phyloP scores from a whole-genome alignment of 2,797 vertebrate genomes.

The Staurois parvus region DNA sequence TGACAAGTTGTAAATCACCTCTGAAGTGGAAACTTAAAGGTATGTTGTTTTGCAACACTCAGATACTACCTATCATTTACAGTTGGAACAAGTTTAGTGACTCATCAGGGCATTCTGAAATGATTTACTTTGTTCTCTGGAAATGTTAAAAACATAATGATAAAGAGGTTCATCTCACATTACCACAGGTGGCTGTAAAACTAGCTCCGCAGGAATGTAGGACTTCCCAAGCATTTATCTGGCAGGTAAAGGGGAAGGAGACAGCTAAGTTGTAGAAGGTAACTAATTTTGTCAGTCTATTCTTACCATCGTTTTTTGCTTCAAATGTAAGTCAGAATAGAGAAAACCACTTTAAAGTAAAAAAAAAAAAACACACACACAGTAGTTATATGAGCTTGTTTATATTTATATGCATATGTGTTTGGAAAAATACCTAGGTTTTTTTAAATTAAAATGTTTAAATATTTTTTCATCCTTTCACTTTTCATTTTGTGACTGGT shows the following conservation, averaged over 20 bases:
- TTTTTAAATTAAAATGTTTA: no score
- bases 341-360: neutral
- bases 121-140: constrained; percentile 55
- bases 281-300: constrained; percentile 44
- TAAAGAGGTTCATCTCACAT: constrained; percentile 54
- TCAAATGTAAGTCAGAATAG: constrained; percentile 7
- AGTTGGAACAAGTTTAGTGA: constrained; percentile 52
- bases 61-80: constrained; percentile 48
- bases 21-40: constrained; percentile 51
- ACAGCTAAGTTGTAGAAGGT: constrained; percentile 35
- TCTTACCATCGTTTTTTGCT: constrained; percentile 37
- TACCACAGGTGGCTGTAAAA: constrained; percentile 58
- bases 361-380: neutral
- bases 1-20: constrained; percentile 47
- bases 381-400: neutral
- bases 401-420: neutral
- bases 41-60: constrained; percentile 47
- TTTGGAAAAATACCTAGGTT: neutral
- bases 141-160: constrained; percentile 50
- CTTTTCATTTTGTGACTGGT: no score
- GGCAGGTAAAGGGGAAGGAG: constrained; percentile 31
- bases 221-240: constrained; percentile 44
- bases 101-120: constrained; percentile 49
- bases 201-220: constrained; percentile 54
- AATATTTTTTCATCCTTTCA: no score